Conservation (phyloP, 2,888 invertebrate genomes). For the Leptinotarsa peninsularis region DNA sequence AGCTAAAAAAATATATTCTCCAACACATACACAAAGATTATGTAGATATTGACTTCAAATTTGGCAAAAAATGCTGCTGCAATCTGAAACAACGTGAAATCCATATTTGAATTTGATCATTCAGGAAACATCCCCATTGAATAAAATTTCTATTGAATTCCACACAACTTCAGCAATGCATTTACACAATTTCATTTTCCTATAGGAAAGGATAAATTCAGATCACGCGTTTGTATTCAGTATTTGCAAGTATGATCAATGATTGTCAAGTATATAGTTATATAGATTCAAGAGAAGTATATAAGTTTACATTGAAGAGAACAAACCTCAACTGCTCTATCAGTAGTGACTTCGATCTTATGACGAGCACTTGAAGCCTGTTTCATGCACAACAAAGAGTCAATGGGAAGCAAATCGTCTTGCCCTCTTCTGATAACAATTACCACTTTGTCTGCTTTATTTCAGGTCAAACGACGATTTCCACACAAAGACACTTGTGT, state of each 20-base stretch:
- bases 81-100: slow-evolving; percentile 29
- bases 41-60: slow-evolving; percentile 76
- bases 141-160: not conserved
- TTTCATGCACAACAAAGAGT: not conserved
- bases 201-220: slow-evolving; percentile 44
- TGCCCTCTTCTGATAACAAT: too few relatives aligned
- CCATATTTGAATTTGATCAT: slow-evolving; percentile 1
- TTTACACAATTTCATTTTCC: slow-evolving; percentile 45
- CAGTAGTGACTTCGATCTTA: too few relatives aligned
- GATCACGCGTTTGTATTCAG: slow-evolving; percentile 55
- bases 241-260: slow-evolving; percentile 56
- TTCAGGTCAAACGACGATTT: not conserved
- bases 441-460: not conserved
- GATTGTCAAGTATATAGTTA: slow-evolving; percentile 66
- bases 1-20: slow-evolving; percentile 67
- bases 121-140: not conserved
- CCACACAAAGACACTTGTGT: not conserved
- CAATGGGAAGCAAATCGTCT: not conserved
- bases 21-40: slow-evolving; percentile 68
- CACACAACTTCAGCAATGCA: slow-evolving; percentile 27
- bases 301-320: slow-evolving; percentile 48
- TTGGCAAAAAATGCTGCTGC: slow-evolving; percentile 71
- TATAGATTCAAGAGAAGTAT: slow-evolving; percentile 59
- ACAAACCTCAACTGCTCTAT: slow-evolving; percentile 25
- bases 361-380: not conserved